phyloP scores from a whole-genome alignment of 1,140 invertebrate genomes.

The Drosophila setifemur region DNA sequence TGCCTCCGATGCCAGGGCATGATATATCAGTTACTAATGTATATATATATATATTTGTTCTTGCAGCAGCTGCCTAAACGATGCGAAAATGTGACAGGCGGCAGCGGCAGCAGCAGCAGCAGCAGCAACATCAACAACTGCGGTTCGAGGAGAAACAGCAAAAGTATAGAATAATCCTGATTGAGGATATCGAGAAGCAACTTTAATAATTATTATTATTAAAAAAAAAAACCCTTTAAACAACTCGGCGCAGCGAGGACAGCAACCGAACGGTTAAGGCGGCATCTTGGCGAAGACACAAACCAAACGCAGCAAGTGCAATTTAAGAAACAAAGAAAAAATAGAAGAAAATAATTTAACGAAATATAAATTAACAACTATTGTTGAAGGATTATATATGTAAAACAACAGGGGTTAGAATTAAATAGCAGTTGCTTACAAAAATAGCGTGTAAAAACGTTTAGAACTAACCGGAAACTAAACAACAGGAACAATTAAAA shows the following conservation, averaged over 20 bases:
- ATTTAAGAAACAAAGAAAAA: too few relatives aligned
- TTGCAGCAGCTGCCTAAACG: slow-evolving; percentile 52
- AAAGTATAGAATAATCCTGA: too few relatives aligned
- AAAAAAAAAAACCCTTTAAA: background rate
- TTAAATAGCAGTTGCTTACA: too few relatives aligned
- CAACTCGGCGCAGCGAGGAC: slow-evolving; percentile 10
- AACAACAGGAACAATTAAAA: too few relatives aligned
- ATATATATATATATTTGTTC: background rate
- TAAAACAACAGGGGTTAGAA: too few relatives aligned
- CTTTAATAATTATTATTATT: background rate
- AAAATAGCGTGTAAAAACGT: too few relatives aligned
- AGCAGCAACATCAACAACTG: slow-evolving; percentile 7
- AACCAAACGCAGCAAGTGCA: too few relatives aligned
- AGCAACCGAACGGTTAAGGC: background rate
- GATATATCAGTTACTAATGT: background rate
- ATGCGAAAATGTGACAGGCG: slow-evolving; percentile 65
- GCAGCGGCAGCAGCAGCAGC: slow-evolving; percentile 19
- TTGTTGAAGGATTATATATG: too few relatives aligned
- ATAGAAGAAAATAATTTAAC: too few relatives aligned
- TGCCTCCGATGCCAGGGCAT: background rate
- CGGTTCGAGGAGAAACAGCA: background rate
- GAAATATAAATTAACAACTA: too few relatives aligned
- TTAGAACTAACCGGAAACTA: too few relatives aligned
- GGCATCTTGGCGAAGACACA: background rate
- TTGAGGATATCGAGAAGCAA: too few relatives aligned